Conservation (phyloP, 2,888 invertebrate genomes). For the Monoplex corrugatus region DNA sequence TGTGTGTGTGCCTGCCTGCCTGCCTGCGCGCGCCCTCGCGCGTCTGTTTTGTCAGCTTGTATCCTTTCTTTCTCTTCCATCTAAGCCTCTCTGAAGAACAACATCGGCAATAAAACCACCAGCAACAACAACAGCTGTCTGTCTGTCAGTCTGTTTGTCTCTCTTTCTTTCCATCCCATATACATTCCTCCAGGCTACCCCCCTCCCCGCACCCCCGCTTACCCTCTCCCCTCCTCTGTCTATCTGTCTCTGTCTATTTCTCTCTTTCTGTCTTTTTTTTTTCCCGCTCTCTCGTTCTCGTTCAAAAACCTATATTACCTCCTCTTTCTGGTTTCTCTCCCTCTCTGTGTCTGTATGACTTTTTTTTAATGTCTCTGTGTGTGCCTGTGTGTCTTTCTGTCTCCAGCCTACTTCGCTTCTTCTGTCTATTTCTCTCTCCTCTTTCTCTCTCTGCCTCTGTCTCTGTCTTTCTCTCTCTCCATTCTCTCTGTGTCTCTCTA, state of each 20-base stretch:
- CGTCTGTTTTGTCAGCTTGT: not conserved
- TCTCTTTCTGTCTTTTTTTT: not conserved
- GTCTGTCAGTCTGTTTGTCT: not conserved
- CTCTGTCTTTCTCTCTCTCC: too few relatives aligned
- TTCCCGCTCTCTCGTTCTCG: not conserved
- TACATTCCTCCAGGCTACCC: not conserved
- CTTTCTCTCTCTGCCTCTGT: too few relatives aligned
- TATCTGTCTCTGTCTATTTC: not conserved
- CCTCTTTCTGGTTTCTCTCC: not conserved
- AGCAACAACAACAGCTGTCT: too few relatives aligned
- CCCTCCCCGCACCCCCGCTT: too few relatives aligned
- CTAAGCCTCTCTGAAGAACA: not conserved
- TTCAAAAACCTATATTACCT: too few relatives aligned
- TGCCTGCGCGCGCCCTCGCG: not conserved
- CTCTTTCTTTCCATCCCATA: not conserved
- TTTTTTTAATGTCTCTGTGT: not conserved
- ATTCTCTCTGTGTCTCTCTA: too few relatives aligned
- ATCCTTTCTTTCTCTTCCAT: not conserved
- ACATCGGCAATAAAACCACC: not conserved
- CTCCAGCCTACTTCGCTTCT: not conserved
- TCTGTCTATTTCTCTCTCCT: too few relatives aligned
- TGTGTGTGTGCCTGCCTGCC: not conserved
- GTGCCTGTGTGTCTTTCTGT: not conserved
- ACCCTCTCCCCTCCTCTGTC: too few relatives aligned
- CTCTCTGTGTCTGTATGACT: not conserved